Percentiles rank a stretch among this genome's conserved stretches.
phyloP scores from a whole-genome alignment of 2,797 vertebrate species.

The Nothura maculosa region DNA sequence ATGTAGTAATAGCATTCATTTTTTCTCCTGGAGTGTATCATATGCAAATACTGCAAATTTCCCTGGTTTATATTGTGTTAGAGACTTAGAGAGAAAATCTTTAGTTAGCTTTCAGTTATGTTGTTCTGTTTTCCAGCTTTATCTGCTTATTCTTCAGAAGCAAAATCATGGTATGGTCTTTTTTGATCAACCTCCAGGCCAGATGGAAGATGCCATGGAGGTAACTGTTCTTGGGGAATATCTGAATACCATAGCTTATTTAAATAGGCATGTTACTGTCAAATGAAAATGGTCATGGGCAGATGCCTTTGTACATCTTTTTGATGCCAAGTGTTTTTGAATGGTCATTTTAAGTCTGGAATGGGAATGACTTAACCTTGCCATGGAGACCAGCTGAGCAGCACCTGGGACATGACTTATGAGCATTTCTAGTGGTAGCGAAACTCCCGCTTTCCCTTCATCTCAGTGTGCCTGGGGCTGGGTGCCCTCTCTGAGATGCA shows the following conservation, averaged over 20 bases:
- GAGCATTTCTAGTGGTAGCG: background rate
- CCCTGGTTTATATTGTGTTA: background rate
- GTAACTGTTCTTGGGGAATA: background rate
- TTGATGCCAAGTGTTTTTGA: background rate
- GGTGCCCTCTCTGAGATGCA: background rate
- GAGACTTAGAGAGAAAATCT: background rate
- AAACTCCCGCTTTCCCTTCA: background rate
- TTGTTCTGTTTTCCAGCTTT: background rate
- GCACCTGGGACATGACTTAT: too few species aligned
- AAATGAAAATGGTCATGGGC: background rate
- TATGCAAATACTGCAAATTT: conserved; percentile 40
- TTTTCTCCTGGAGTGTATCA: background rate
- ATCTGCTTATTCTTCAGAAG: background rate
- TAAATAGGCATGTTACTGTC: background rate
- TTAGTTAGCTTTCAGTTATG: background rate
- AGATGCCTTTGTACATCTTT: background rate
- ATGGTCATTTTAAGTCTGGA: background rate
- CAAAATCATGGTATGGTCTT: background rate
- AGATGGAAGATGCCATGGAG: background rate
- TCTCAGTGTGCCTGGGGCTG: fast-evolving
- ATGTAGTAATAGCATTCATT: conserved; percentile 8
- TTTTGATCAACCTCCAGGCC: background rate
- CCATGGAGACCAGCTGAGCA: background rate
- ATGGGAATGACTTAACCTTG: background rate
- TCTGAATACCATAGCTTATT: background rate